A percentile compares a stretch with the other conserved stretches of the same genome.
These are phyloP conservation scores for Sweltsa coloradensis DNA, from an alignment of 1,140 invertebrate genomes.

Conservation along the genomic window DNA sequence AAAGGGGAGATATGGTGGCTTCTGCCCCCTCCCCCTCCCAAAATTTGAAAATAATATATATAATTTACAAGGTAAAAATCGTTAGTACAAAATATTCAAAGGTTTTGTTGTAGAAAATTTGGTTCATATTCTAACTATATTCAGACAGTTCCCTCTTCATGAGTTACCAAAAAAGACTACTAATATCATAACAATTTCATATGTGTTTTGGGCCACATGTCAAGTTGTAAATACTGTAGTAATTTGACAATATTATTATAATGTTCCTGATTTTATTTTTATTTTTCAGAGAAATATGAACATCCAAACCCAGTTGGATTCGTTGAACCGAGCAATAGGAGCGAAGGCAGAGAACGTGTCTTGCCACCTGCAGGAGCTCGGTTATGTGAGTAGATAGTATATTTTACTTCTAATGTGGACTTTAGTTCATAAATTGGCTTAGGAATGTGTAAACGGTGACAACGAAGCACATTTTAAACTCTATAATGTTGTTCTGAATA, in stretches of 20 bases:
- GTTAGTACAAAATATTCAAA: too few relatives aligned
- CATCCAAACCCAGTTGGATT: conserved; percentile 39
- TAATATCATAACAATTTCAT: not conserved
- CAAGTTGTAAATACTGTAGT: not conserved
- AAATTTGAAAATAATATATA: too few relatives aligned
- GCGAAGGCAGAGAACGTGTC: conserved; percentile 42
- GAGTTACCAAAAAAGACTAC: too few relatives aligned
- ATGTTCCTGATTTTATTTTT: not conserved
- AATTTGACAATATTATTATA: not conserved
- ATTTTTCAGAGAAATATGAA: conserved; percentile 32
- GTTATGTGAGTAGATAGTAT: conserved; percentile 38
- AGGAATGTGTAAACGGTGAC: too few relatives aligned
- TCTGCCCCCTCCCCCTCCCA: too few relatives aligned
- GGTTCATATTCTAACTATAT: too few relatives aligned
- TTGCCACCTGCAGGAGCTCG: conserved; percentile 52
- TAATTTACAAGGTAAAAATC: too few relatives aligned
- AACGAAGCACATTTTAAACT: too few relatives aligned
- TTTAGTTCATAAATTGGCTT: not conserved
- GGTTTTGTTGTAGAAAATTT: too few relatives aligned
- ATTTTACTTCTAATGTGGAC: not conserved
- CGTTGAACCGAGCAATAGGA: conserved; percentile 35
- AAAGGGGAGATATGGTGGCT: too few relatives aligned
- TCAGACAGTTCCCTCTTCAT: too few relatives aligned
- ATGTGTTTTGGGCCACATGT: not conserved
- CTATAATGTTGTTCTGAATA: too few relatives aligned